Evolutionary conservation across 2,888 invertebrate genomes (phyloP).

Genomic region (Punctoribates punctum): DNA sequence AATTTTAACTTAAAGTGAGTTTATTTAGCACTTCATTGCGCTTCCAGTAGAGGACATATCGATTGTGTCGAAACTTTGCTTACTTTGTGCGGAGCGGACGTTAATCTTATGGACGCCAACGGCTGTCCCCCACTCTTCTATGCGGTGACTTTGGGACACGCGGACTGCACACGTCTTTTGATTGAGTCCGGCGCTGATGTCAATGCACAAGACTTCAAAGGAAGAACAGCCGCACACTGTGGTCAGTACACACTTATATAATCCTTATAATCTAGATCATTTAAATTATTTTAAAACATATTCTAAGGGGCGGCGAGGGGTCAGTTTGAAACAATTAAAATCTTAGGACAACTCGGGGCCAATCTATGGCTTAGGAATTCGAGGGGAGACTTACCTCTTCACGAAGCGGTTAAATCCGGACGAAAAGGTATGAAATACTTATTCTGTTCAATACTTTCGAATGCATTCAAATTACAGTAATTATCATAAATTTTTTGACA

Average conservation of each 20-base stretch:
- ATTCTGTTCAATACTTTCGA: no score
- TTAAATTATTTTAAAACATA: not conserved
- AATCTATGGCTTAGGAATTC: conserved; percentile 89
- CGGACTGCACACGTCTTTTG: conserved; percentile 82
- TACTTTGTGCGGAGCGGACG: conserved; percentile 78
- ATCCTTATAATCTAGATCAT: not conserved
- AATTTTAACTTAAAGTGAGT: not conserved
- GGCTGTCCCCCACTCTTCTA: conserved; percentile 96
- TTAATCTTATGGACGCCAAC: conserved; percentile 85
- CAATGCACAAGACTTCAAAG: conserved; percentile 86
- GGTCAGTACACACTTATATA: conserved; percentile 19
- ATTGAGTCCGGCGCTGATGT: conserved; percentile 85
- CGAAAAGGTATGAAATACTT: conserved; percentile 59
- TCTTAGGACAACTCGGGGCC: conserved; percentile 70
- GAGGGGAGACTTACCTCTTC: conserved; percentile 88
- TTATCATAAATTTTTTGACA: no score
- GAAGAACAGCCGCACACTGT: conserved; percentile 63
- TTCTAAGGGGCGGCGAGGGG: conserved; percentile 83
- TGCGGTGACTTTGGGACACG: conserved; percentile 91
- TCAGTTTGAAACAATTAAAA: conserved; percentile 78
- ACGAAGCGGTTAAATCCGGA: conserved; percentile 92
- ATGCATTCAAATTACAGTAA: no score
- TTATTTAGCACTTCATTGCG: conserved; percentile 77
- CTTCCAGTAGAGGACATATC: conserved; percentile 90
- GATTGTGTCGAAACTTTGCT: conserved; percentile 84